Conservation (phyloP, 2,797 vertebrate genomes). For the Cynopterus sphinx region DNA sequence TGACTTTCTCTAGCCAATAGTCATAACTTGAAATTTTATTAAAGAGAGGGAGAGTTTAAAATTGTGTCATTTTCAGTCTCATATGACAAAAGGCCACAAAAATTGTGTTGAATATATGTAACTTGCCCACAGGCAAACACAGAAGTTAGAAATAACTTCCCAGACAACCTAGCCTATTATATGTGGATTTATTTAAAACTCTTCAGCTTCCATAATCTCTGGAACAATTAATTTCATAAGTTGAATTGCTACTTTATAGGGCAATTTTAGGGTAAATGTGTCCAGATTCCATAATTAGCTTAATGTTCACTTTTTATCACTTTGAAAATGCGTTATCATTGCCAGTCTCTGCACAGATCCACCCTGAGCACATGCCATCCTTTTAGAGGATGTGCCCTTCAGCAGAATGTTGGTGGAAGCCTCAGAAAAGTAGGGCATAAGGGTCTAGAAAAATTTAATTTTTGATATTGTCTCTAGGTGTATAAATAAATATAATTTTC, state of each 20-base stretch:
- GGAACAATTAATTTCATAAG: background rate
- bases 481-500: background rate
- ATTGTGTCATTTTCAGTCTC: background rate
- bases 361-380: background rate
- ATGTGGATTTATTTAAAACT: background rate
- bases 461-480: background rate
- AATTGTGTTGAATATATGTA: background rate
- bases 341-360: background rate
- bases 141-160: background rate
- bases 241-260: background rate
- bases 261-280: background rate
- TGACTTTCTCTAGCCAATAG: slow-evolving; percentile 27
- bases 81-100: background rate
- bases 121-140: background rate
- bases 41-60: background rate
- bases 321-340: background rate
- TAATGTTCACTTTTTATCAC: background rate
- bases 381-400: background rate
- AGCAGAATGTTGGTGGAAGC: background rate
- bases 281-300: background rate
- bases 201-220: background rate
- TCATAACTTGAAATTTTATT: background rate
- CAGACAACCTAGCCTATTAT: background rate
- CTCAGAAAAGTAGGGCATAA: background rate
- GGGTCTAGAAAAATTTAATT: background rate